Conservation (phyloP, 1,140 invertebrate genomes). For the Scaptomyza pallida region DNA sequence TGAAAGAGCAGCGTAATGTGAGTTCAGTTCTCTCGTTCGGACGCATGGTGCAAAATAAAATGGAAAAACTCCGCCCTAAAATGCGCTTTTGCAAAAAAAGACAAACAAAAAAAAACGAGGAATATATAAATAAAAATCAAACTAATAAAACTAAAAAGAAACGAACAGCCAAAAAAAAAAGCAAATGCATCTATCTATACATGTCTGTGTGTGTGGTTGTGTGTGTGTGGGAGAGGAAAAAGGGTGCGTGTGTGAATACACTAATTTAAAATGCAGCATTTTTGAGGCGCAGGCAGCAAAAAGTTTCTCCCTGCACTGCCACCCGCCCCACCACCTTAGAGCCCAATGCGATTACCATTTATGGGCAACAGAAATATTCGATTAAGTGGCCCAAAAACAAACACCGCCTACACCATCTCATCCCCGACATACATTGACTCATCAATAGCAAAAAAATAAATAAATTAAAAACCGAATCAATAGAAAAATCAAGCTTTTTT, state of each 20-base stretch:
- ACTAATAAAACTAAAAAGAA: slow-evolving; percentile 80
- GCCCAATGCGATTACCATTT: slow-evolving; percentile 64
- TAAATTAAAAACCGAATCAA: slow-evolving; percentile 28
- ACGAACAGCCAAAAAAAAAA: slow-evolving; percentile 35
- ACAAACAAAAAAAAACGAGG: too few species aligned
- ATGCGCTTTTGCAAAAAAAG: slow-evolving; percentile 38
- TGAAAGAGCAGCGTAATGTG: slow-evolving; percentile 32
- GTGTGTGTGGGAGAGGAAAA: slow-evolving; percentile 11
- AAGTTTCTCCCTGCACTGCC: slow-evolving; percentile 15
- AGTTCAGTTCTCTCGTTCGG: slow-evolving; percentile 58
- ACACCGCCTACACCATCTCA: neutral
- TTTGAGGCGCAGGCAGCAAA: slow-evolving; percentile 6
- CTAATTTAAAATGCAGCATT: slow-evolving; percentile 80
- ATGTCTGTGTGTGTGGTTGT: neutral
- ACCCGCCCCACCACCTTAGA: neutral
- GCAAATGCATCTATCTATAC: neutral
- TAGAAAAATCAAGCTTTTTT: neutral
- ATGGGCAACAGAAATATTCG: slow-evolving; percentile 79
- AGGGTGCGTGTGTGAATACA: slow-evolving; percentile 47
- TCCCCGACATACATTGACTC: slow-evolving; percentile 30
- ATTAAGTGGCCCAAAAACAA: slow-evolving; percentile 63
- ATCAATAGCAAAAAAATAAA: slow-evolving; percentile 33
- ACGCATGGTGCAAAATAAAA: slow-evolving; percentile 67
- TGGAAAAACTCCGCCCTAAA: slow-evolving; percentile 83
- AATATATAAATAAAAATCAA: slow-evolving; percentile 74